These are phyloP conservation scores for Druon quercuslanigerum DNA, from an alignment of 1,140 invertebrate genomes.

Conservation along the genomic window DNA sequence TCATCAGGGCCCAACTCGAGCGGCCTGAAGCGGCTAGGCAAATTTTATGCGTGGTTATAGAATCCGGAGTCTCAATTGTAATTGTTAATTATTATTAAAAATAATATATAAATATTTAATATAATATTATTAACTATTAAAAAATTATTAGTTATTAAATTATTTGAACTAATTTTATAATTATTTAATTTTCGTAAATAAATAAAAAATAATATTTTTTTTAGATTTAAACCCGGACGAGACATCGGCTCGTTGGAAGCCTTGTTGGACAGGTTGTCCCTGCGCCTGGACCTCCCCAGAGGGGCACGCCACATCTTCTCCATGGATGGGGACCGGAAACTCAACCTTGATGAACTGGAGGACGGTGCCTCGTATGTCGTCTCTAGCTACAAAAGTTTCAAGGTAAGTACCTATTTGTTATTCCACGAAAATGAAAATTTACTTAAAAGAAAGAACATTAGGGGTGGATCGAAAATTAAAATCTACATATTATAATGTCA, in stretches of 20 bases:
- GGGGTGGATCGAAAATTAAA: no score
- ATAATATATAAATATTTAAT: no score
- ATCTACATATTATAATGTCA: no score
- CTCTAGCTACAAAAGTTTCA: slow-evolving; percentile 93
- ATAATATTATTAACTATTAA: no score
- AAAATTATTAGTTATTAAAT: no score
- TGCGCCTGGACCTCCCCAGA: slow-evolving; percentile 87
- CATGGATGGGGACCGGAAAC: slow-evolving; percentile 90
- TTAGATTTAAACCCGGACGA: slow-evolving; percentile 86
- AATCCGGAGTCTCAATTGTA: no score
- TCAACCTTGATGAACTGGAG: slow-evolving; percentile 89
- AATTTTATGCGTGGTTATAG: no score
- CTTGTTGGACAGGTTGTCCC: slow-evolving; percentile 88
- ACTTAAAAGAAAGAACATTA: no score
- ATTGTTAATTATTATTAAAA: no score
- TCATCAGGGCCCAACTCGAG: no score
- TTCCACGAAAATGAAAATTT: no score
- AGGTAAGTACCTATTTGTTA: slow-evolving; percentile 79
- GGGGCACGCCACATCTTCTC: slow-evolving; percentile 93
- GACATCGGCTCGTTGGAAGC: slow-evolving; percentile 92
- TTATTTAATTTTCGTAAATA: not conserved
- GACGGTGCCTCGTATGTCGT: slow-evolving; percentile 94
- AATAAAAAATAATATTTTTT: slow-evolving; percentile 11
- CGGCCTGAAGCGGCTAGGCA: no score
- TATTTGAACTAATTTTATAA: not conserved